Evolutionary conservation across 2,797 vertebrate genomes (phyloP).

Genomic region (Phrynocephalus guinanensis): DNA sequence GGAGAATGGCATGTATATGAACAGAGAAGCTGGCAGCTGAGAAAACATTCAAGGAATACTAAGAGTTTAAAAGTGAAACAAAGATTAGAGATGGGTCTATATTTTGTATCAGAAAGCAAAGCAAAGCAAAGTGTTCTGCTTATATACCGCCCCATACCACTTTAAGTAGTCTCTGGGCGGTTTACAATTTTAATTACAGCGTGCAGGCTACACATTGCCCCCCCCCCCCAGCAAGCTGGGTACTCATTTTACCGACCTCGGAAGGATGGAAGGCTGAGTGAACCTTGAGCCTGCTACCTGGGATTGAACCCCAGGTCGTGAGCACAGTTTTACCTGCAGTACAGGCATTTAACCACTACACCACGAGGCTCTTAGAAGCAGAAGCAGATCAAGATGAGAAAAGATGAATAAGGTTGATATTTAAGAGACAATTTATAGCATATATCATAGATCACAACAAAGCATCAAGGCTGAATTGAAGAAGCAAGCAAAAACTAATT

Average conservation of each 20-base stretch:
- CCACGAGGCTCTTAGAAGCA: too few relatives aligned
- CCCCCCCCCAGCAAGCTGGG: too few relatives aligned
- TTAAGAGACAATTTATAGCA: neutral
- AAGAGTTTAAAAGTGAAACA: neutral
- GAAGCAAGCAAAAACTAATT: neutral
- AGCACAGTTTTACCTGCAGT: neutral
- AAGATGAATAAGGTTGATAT: constrained; percentile 40
- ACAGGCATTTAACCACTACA: too few relatives aligned
- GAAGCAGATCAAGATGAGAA: constrained; percentile 37
- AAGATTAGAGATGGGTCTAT: constrained; percentile 9
- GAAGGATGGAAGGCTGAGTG: too few relatives aligned
- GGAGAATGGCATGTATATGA: neutral
- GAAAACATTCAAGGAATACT: neutral
- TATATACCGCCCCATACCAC: too few relatives aligned
- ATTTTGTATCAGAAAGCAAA: constrained; percentile 25
- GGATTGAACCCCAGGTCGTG: too few relatives aligned
- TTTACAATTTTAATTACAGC: too few relatives aligned
- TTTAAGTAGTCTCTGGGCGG: too few relatives aligned
- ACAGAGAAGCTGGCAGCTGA: constrained; percentile 22
- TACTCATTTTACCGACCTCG: too few relatives aligned
- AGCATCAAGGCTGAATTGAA: neutral
- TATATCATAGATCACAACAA: neutral
- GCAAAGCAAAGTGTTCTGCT: too few relatives aligned
- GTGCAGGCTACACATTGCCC: too few relatives aligned
- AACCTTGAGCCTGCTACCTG: too few relatives aligned